phyloP scores from a whole-genome alignment of 2,888 invertebrate genomes.

The Pteria penguin region DNA sequence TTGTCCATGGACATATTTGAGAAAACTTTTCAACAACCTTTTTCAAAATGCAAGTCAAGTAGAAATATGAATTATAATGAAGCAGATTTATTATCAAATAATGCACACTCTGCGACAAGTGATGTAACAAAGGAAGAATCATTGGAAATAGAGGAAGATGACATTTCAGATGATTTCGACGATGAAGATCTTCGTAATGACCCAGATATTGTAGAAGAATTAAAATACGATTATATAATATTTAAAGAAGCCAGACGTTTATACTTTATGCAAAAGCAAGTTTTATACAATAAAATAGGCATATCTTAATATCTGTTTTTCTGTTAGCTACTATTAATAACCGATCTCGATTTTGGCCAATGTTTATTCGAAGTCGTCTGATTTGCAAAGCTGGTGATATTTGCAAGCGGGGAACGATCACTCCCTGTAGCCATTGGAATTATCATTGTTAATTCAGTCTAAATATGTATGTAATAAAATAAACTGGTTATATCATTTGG shows the following conservation, averaged over 20 bases:
- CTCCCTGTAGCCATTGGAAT: too few relatives aligned
- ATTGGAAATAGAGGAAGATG: not conserved
- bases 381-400: too few relatives aligned
- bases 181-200: slow-evolving; percentile 33
- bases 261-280: slow-evolving; percentile 39
- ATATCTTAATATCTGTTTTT: too few relatives aligned
- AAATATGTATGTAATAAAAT: too few relatives aligned
- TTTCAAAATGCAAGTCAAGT: slow-evolving; percentile 21
- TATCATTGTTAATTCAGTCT: too few relatives aligned
- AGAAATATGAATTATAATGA: not conserved
- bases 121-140: not conserved
- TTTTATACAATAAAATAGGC: slow-evolving; percentile 31
- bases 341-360: too few relatives aligned
- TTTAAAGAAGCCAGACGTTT: slow-evolving; percentile 38
- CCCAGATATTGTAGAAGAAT: slow-evolving; percentile 17
- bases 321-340: too few relatives aligned
- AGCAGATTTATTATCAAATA: slow-evolving; percentile 18
- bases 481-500: too few relatives aligned
- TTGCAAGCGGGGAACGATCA: too few relatives aligned
- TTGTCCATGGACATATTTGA: slow-evolving; percentile 27
- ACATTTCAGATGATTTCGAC: not conserved
- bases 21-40: slow-evolving; percentile 29
- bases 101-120: slow-evolving; percentile 9
- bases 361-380: too few relatives aligned
- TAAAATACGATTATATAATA: slow-evolving; percentile 26